These are phyloP conservation scores for Calephelis nemesis DNA, from an alignment of 1,140 invertebrate species.

Conservation along the genomic window DNA sequence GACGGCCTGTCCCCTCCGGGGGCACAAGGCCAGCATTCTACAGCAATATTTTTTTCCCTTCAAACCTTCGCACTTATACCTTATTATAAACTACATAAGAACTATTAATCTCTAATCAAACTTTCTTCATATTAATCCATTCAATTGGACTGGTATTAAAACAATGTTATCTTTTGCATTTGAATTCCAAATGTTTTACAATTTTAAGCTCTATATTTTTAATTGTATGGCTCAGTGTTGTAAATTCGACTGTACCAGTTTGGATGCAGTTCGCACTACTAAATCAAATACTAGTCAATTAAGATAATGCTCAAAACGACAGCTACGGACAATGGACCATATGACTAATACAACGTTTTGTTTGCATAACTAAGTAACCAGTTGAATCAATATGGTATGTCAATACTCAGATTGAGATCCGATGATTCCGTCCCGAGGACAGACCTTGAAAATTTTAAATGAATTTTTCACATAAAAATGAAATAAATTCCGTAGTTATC, in stretches of 20 bases:
- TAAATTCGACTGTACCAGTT: slow-evolving; percentile 4
- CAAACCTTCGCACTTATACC: background rate
- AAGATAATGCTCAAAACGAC: slow-evolving; percentile 72
- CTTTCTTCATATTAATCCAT: slow-evolving; percentile 36
- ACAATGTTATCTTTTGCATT: slow-evolving; percentile 10
- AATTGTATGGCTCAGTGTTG: slow-evolving; percentile 23
- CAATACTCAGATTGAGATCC: no score
- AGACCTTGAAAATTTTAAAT: no score
- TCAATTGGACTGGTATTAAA: slow-evolving; percentile 39
- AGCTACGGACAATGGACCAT: slow-evolving; percentile 67
- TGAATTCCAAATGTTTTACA: background rate
- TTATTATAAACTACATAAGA: slow-evolving; percentile 34
- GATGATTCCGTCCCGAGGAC: no score
- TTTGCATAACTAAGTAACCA: slow-evolving; percentile 63
- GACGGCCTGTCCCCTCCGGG: slow-evolving; percentile 65
- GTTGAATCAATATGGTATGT: slow-evolving; percentile 37
- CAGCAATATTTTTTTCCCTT: slow-evolving; percentile 36
- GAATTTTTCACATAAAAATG: no score
- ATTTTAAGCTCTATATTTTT: slow-evolving; percentile 27
- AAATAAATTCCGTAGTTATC: no score
- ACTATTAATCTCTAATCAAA: slow-evolving; percentile 29
- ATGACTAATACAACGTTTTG: slow-evolving; percentile 71
- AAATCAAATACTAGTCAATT: slow-evolving; percentile 76
- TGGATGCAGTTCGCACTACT: slow-evolving; percentile 46
- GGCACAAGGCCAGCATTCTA: slow-evolving; percentile 45